Evolutionary conservation across 2,797 vertebrate genomes (phyloP).

Genomic region (Danio jaintianensis): DNA sequence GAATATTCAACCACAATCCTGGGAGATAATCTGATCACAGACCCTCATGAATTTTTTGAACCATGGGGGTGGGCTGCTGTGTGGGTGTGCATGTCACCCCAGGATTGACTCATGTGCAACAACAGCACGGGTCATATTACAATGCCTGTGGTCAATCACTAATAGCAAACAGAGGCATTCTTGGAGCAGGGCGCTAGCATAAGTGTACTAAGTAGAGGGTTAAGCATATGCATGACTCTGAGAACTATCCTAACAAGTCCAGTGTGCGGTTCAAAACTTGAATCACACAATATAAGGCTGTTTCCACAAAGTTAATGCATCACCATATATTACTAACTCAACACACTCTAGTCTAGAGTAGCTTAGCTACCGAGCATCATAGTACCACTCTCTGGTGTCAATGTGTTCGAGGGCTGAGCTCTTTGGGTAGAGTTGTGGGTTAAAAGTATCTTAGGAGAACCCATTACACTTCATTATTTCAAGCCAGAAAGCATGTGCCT

Average conservation of each 20-base stretch:
- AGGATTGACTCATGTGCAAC: slow-evolving; percentile 35
- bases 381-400: not conserved
- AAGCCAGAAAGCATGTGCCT: not conserved
- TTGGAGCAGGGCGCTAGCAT: slow-evolving; percentile 53
- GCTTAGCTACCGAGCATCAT: slow-evolving; percentile 62
- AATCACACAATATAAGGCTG: slow-evolving; percentile 5
- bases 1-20: slow-evolving; percentile 71
- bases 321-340: not conserved
- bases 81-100: slow-evolving; percentile 62
- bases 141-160: slow-evolving; percentile 52
- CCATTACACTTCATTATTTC: slow-evolving; percentile 65
- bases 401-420: slow-evolving; percentile 62
- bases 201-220: slow-evolving; percentile 64
- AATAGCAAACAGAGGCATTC: slow-evolving; percentile 70
- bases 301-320: not conserved
- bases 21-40: slow-evolving; percentile 77
- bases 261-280: slow-evolving; percentile 18
- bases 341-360: slow-evolving; percentile 52
- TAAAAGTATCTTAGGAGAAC: slow-evolving; percentile 72
- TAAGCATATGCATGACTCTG: slow-evolving; percentile 44
- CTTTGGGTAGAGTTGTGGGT: slow-evolving; percentile 58
- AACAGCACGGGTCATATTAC: slow-evolving; percentile 28
- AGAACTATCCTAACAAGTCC: not conserved
- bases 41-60: slow-evolving; percentile 58
- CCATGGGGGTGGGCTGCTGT: slow-evolving; percentile 57